Conservation (phyloP, 2,113 vertebrate species). For the Strix uralensis region DNA sequence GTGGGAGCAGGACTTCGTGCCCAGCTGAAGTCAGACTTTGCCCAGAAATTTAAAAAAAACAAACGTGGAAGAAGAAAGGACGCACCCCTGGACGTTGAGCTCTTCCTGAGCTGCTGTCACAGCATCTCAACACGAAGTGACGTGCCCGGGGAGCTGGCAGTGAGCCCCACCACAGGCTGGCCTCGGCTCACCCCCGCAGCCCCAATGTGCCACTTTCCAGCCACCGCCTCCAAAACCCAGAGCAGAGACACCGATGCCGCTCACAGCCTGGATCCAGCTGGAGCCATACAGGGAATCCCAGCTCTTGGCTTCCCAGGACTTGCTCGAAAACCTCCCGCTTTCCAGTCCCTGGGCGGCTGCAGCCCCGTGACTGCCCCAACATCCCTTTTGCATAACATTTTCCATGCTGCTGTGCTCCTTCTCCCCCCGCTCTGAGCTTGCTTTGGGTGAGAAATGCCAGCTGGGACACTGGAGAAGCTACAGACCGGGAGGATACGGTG, state of each 20-base stretch:
- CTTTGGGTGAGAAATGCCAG: not conserved
- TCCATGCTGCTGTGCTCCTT: not conserved
- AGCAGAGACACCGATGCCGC: rapidly evolving
- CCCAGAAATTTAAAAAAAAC: not conserved
- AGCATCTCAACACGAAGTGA: rapidly evolving
- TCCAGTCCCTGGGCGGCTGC: not conserved
- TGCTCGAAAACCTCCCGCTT: not conserved
- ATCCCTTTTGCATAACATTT: not conserved
- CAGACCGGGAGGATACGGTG: rapidly evolving
- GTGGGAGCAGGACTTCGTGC: not conserved
- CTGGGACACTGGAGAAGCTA: not conserved
- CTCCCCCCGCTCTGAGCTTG: rapidly evolving
- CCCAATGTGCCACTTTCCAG: not conserved
- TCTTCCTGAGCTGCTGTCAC: not conserved
- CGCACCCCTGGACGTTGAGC: rapidly evolving
- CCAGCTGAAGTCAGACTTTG: not conserved
- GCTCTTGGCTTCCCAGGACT: not conserved
- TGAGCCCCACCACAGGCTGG: too few species aligned
- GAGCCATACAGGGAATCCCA: not conserved
- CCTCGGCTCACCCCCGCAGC: not conserved
- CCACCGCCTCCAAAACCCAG: not conserved
- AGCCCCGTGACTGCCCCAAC: not conserved
- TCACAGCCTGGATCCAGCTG: not conserved
- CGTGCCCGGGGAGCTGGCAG: not conserved
- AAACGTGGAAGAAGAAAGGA: not conserved